Base-by-base conservation (phyloP, 2,797 vertebrate genomes). In the Micrastur ruficollis region DNA sequence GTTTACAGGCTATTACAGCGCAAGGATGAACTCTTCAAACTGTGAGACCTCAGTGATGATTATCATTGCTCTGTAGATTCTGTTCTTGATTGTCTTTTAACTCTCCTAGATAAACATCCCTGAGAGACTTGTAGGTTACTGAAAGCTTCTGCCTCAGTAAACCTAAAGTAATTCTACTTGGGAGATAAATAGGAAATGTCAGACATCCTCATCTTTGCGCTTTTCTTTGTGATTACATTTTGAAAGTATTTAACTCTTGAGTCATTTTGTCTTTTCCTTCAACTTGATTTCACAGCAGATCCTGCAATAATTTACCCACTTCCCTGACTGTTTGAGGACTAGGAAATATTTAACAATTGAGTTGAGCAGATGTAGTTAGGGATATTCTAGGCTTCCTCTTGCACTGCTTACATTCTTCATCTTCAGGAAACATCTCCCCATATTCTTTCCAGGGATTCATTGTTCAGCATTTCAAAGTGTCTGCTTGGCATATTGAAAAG, bases 221-320 rank as follows among this genome's bases (percentile, higher is more conserved):
- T 93, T 49, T 58, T 44, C 78, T 95, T 84, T 31, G 62, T 62
- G 74, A 90, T 90, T 68, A 47, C 72, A 17, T 40, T 79, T 73
- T 27, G 74, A 42, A 96, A 97, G 76, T 78, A 91, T 95, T 97
- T 93, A 96, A 93, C 81, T 92, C 91, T 95, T 6, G 2, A 25
- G 75, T 92, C 92, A 90, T 92, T 96, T 94, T 80, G 81, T 78
- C 76, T 83, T 88, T 82, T 85, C 40, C 79, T 92, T 66, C 8
- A 56, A 68, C 81, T 96, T 87, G 91, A 88, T 97, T 91, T 95
- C 58, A 67, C 73, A 87, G 71, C 70, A 82, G 70, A 80, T 91
- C n/a, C 59, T 73, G 31, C 75, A 76, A 40, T 92, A 84, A 86
- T 49, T 53, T 15, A 8, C 44, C 44, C 74, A 29, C 70, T 88